These are phyloP conservation scores for Zaprionus kolodkinae DNA, from an alignment of 1,140 invertebrate genomes.

Conservation along the genomic window DNA sequence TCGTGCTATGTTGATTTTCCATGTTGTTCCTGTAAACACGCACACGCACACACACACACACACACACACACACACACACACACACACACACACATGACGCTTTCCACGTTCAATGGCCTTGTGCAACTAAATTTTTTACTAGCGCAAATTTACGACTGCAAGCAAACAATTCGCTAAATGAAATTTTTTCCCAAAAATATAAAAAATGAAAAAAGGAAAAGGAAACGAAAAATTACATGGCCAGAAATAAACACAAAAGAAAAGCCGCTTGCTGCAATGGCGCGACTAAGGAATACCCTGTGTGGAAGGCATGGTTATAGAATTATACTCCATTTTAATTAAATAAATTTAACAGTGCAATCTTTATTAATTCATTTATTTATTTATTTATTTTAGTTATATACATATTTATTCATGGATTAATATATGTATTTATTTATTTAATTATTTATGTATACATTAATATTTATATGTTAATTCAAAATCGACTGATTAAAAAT, in stretches of 20 bases:
- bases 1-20: constrained; percentile 61
- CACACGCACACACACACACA: constrained; percentile 71
- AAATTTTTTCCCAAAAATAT: constrained; percentile 46
- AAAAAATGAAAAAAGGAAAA: constrained; percentile 8
- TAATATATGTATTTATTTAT: too few species aligned
- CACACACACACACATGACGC: constrained; percentile 60
- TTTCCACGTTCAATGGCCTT: constrained; percentile 53
- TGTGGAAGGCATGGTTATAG: too few species aligned
- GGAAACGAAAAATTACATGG: constrained; percentile 6
- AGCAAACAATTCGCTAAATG: constrained; percentile 78
- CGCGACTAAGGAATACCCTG: background rate
- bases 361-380: too few species aligned
- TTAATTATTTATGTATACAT: too few species aligned
- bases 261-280: background rate
- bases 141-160: constrained; percentile 69
- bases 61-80: constrained; percentile 72
- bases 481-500: too few species aligned
- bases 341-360: too few species aligned
- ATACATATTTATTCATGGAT: too few species aligned
- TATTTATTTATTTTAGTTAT: too few species aligned
- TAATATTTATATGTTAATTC: too few species aligned
- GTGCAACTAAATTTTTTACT: constrained; percentile 52
- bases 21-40: constrained; percentile 75
- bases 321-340: too few species aligned
- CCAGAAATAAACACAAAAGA: constrained; percentile 3